Evolutionary conservation across 1,140 invertebrate genomes (phyloP).

Genomic region (Heliconius congener): DNA sequence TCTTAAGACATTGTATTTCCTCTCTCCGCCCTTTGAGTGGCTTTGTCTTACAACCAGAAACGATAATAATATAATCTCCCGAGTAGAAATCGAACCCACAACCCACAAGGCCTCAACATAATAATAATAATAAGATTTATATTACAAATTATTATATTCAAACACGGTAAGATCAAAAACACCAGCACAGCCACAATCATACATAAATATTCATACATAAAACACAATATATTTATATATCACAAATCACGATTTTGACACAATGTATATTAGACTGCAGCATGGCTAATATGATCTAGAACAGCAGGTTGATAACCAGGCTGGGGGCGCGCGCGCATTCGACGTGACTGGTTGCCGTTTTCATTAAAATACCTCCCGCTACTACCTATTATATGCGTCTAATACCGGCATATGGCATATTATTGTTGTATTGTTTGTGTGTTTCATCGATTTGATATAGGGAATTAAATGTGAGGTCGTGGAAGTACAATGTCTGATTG

Average conservation of each 20-base stretch:
- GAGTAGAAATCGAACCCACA: background rate
- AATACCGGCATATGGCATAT: conserved; percentile 2
- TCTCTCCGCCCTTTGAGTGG: background rate
- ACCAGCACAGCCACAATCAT: no score
- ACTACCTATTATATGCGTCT: background rate
- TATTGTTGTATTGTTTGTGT: conserved; percentile 12
- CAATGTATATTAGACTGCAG: conserved; percentile 29
- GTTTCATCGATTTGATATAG: background rate
- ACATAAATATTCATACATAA: background rate
- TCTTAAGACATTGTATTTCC: no score
- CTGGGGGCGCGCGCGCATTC: conserved; percentile 34
- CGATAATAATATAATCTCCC: background rate
- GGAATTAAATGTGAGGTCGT: no score
- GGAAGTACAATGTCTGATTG: no score
- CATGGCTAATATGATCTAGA: conserved; percentile 28
- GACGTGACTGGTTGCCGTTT: conserved; percentile 61
- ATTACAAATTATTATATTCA: no score
- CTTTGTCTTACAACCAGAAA: background rate
- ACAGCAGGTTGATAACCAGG: conserved; percentile 45
- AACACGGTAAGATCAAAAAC: no score
- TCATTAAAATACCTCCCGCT: conserved; percentile 66
- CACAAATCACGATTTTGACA: conserved; percentile 39
- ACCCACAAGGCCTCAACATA: background rate
- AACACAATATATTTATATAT: conserved; percentile 37
- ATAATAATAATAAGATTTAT: no score